Base-by-base conservation (phyloP, 2,113 vertebrate species). In the Chaetorhynchus papuensis region DNA sequence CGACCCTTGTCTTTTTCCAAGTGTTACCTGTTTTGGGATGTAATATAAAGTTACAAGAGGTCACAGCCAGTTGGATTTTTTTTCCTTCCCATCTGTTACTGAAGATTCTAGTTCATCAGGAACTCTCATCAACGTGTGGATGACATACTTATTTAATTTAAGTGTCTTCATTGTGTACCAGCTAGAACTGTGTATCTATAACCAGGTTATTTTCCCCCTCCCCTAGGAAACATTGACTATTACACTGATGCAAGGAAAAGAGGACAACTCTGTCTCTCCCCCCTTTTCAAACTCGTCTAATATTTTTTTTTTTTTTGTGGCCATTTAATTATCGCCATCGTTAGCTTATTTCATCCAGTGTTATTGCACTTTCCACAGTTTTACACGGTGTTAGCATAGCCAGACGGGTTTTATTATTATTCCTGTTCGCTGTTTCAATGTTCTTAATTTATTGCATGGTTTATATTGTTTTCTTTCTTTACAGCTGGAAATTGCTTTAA, bases 371-470 rank as follows among this genome's bases (percentile, higher is more conserved):
- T 98, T 98, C 97, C 97, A 97, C 97, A 96, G 96, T 97, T 98
- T 97, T 96, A 97, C 96, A 95, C 89, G 97, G 97, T 97, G 97
- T 98, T 98, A 98, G 98, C 91, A 93, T 98, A 98, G 98, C 92
- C 98, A 97, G 97, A 97, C 97, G 95, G 98, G 97, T 98, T 98
- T 96, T 97, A 92, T 97, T 97, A 97, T 96, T 96, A 95, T 97
- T 97, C 91, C 92, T 98, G 95, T 97, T 97, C 81, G 90, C 97
- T 97, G 98, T 98, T 93, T 97, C 98, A 97, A 98, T 98, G 98
- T 98, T 97, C 96, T 98, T 99, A 98, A 99, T 98, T 99, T 99
- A 99, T 99, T 98, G 98, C 98, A 98, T 98, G 98, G 98, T 98
- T 98, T 98, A 97, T 98, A 97, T 96, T 97, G 91, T 94, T 96